Percentiles rank a stretch among this genome's conserved stretches.
Evolutionary conservation across 2,888 invertebrate species (phyloP).

Genomic region (Onchidella celtica): DNA sequence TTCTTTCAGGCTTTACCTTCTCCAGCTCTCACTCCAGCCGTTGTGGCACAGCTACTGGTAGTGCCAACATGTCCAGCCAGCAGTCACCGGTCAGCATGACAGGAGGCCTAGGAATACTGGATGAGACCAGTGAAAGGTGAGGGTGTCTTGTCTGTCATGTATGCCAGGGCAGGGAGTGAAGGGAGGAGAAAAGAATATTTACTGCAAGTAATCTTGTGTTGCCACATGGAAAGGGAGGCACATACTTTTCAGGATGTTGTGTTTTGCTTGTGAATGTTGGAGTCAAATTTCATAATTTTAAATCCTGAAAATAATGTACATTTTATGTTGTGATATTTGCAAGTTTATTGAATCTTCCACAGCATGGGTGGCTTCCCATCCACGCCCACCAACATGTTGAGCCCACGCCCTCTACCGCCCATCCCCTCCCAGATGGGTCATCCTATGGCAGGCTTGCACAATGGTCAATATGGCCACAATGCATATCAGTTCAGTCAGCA

Average conservation of each 20-base stretch:
- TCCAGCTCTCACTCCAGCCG: conserved; percentile 65
- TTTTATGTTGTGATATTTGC: too few species aligned
- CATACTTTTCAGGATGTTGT: too few species aligned
- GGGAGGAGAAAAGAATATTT: too few species aligned
- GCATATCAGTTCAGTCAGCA: conserved; percentile 43
- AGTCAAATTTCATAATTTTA: too few species aligned
- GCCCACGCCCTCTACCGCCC: conserved; percentile 62
- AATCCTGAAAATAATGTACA: too few species aligned
- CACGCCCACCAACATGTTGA: conserved; percentile 60
- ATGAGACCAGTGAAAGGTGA: conserved; percentile 59
- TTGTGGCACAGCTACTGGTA: conserved; percentile 62
- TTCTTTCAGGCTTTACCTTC: conserved; percentile 54
- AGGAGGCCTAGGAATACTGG: conserved; percentile 52
- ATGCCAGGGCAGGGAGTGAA: too few species aligned
- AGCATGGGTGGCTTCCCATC: conserved; percentile 65
- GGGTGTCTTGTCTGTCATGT: neutral
- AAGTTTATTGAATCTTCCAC: too few species aligned
- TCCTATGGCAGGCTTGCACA: conserved; percentile 39
- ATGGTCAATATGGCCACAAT: conserved; percentile 45
- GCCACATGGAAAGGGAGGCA: too few species aligned
- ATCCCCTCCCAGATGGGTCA: conserved; percentile 50
- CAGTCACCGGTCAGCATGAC: conserved; percentile 67
- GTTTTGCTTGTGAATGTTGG: too few species aligned
- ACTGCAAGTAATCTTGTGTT: too few species aligned
- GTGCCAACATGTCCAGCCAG: conserved; percentile 58